Conservation (phyloP, 1,140 invertebrate species). For the Anoplolepis gracilipes region DNA sequence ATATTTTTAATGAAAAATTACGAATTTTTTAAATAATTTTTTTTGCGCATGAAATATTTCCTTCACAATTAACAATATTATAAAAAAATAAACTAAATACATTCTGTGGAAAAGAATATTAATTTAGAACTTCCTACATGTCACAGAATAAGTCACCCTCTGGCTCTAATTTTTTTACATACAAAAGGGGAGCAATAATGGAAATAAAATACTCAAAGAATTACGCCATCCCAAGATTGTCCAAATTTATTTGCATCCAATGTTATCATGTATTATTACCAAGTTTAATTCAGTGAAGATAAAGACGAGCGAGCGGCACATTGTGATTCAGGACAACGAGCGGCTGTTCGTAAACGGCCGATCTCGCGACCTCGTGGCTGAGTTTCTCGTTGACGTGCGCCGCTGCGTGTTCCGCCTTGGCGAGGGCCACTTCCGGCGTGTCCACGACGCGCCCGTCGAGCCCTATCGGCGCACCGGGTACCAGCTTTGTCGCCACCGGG, state of each 20-base stretch:
- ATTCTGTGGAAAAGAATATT: not conserved
- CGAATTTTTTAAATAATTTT: no score
- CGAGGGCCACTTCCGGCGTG: conserved; percentile 78
- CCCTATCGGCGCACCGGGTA: conserved; percentile 71
- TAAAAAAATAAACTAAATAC: no score
- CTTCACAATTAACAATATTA: not conserved
- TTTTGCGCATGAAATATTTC: not conserved
- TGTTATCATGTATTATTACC: not conserved
- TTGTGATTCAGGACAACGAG: conserved; percentile 50
- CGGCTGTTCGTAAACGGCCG: conserved; percentile 48
- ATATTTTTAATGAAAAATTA: not conserved
- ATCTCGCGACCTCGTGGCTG: conserved; percentile 76
- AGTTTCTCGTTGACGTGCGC: conserved; percentile 82
- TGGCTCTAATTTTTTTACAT: not conserved
- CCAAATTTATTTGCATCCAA: conserved; percentile 25
- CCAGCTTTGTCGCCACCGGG: conserved; percentile 55
- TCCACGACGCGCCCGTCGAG: conserved; percentile 77
- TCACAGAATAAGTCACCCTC: no score
- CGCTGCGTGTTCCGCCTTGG: conserved; percentile 79
- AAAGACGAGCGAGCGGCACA: conserved; percentile 17
- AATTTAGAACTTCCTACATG: not conserved
- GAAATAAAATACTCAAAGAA: conserved; percentile 2
- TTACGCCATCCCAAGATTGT: not conserved
- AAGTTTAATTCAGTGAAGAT: not conserved
- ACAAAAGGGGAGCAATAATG: not conserved